Evolutionary conservation across 2,113 vertebrate species (phyloP), one percentile per base, ranked within the genome.

Genomic region (Anthoscopus minutus): DNA sequence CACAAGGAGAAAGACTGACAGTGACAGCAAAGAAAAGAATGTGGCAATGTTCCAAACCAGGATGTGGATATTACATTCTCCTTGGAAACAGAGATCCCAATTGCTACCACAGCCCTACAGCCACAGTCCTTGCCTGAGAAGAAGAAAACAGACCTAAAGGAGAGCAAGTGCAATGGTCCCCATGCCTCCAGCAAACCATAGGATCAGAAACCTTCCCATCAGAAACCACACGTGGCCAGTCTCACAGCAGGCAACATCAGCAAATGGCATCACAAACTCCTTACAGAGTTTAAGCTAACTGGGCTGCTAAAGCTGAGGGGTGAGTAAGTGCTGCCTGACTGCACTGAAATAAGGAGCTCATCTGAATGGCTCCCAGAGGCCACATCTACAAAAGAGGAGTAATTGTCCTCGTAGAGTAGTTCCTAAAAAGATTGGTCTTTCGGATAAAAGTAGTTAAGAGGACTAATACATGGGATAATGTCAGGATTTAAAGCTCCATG

Each of bases 391-490:
- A 45, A 83, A 90, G 47, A 66, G 38, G 33, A 91, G 28, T 77
- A 69, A 92, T 37, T 66, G 38, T 79, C 35, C 44, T 61, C 10
- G 27, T 48, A 48, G 25, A 45, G 35, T 11, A 56, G 48, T 77
- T 95, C 89, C 89, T 91, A 69, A 95, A 94, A 79, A 37, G 83
- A n/a, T 4, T 21, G 13, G 38, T 47, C 80, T 90, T 81, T 71
- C 1, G 0, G 84, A 87, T 91, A 45, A 71, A 93, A 88, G 60
- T 94, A 89, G 90, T 86, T 79, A 88, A 92, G 60, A 77, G 23
- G 28, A 37, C 60, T 92, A 81, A 93, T 74, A 60, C 15, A 50
- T 11, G 38, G 93, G 66, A 69, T 91, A 94, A 95, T 0, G 6
- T 73, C 62, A 83, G 73, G 87, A 89, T 83, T 93, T 94, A 80